Evolutionary conservation across 2,797 vertebrate species (phyloP), one percentile per base, ranked within the genome.

Genomic region (Lacerta viridis): DNA sequence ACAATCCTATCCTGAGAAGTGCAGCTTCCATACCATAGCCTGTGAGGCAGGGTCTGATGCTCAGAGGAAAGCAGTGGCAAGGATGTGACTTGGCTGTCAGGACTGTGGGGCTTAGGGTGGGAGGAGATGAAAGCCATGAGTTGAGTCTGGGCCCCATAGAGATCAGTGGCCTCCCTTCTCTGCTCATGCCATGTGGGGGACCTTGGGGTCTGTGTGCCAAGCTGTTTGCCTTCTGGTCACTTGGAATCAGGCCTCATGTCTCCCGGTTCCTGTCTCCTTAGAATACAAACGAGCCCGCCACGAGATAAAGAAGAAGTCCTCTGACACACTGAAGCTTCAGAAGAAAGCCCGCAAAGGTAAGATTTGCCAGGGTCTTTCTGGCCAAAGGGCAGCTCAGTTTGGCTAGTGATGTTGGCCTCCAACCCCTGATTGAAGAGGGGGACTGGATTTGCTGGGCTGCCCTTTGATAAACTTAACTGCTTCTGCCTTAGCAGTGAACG

Each of bases 291-390:
- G 98, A 82, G 98, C 99, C 71, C 98, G 99, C 59, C 99, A 99
- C 3, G 99, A 99, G 96, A 99, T 99, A 90, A 99, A 99, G 96
- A 98, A 99, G 89, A 99, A 99, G 93, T 99, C 99, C 0, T 98
- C 99, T 0, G 99, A 99, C 94, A 99, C 99, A 0, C 97, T 99
- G 91, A 99, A 99, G 93, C 98, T 99, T 29, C 99, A 99, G 96
- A 99, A 99, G 93, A 99, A 99, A 88, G 99, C 99, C 0, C 98
- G 98, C 92, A 99, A 99, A 98, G 99, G 99, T 99, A 94, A 94
- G 95, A 9, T 55, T 10, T 27, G 10, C 7, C 89, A 77, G 77
- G 59, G 82, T 88, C 76, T 0, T 25, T 66, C 61, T 41, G 39
- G 36, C 59, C 17, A 6, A 8, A 20, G 6, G n/a, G 55, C 55